Evolutionary conservation across 2,888 invertebrate genomes (phyloP), one percentile per base, ranked within the genome.

Genomic region (Pyrrhia umbra): DNA sequence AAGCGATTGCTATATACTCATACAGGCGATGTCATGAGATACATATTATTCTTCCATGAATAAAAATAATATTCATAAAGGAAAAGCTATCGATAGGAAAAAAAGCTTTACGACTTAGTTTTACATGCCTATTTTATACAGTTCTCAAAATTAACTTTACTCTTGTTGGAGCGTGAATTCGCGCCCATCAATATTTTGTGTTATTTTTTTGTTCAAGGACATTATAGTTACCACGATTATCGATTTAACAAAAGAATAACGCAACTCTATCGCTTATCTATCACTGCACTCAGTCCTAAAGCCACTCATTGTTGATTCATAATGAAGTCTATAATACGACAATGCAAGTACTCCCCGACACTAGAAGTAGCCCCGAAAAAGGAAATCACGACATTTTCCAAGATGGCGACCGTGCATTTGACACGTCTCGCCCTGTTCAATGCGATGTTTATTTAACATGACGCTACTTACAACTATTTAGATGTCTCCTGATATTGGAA

Each of bases 361-460:
- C 65, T 72, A 75, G 67, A 72, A 66, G 39, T 58, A 46, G 52
- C 56, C 77, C 80, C 83, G 85, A 92, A 92, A 88, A 84, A 91
- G 92, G 92, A 92, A 91, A 91, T 92, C 92, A 92, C 92, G 92
- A 91, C 65, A 65, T 76, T 75, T 79, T 83, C 79, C 51, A 77
- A 52, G n/a, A 80, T 75, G 67, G 64, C 60, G 66, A 70, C 73
- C 66, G 60, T 68, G 67, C 70, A 68, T 77, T 82, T 86, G 82
- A 85, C 86, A 86, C 80, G 46, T 77, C 58, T 50, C 23, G 21
- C 55, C 56, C 49, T 54, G 52, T 57, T 37, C 42, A 55, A 64
- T 69, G 72, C 56, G 15, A 3, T 82, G 79, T 80, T 79, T 80
- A 76, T 77, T 75, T 49, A 75, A 68, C 68, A 58, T 56, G 51